Base-by-base conservation (phyloP, 2,888 invertebrate species). In the Drosophila phalerata region DNA sequence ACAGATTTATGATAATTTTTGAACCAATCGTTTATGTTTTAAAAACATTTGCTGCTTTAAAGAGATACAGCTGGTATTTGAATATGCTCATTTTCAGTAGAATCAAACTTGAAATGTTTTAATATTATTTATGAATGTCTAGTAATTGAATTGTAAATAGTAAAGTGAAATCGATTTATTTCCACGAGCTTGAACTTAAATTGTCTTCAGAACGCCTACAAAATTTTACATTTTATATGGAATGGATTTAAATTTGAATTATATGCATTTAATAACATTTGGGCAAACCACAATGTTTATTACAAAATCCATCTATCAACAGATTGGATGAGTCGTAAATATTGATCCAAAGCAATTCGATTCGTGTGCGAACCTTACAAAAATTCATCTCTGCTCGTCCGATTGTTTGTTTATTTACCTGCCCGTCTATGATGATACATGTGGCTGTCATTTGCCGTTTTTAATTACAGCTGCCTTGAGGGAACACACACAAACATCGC, bases 391-490 rank as follows among this genome's bases (percentile, higher is more conserved):
- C 28, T 40, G 34, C 22, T 43, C 37, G 34, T 22, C 28, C 25
- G 19, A 38, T 38, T 77, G 55, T 79, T 68, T 85, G 60, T 77
- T 83, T 83, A 60, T 77, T 68, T 77, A 70, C 65, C 73, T 78
- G 58, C 34, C 84, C 61, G 70, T 49, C 60, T 66, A 52, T 69
- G 86, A 55, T 69, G 86, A 76, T 85, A 69, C 71, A 87, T 74
- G 88, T 60, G 71, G 56, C 78, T 77, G 89, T 83, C 82, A 85
- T 87, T 88, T 88, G 68, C 58, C 22, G 69, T 68, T 88, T 89
- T 89, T 84, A 84, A 84, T 89, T 89, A 82, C 84, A 85, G 49
- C 65, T 71, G 73, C 66, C 65, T 51, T 55, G 69, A 48, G 52
- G 52, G 61, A 43, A 47, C 3, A 42, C 25, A 42, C 17, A 55